phyloP scores from a whole-genome alignment of 2,113 vertebrate genomes.

The Callocephalon fimbriatum region DNA sequence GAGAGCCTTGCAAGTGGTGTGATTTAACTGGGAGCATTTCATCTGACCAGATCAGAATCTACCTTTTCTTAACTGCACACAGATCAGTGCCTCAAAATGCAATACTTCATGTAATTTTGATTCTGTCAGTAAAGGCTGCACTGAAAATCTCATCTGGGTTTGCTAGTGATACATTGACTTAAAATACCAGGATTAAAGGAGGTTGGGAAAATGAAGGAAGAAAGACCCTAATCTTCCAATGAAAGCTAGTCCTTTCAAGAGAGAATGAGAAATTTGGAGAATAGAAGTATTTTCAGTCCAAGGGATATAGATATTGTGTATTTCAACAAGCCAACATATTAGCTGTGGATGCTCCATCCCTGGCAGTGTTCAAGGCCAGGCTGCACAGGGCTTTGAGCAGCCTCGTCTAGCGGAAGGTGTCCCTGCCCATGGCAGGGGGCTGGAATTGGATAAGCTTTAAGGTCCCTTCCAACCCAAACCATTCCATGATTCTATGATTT shows the following conservation, averaged over 20 bases:
- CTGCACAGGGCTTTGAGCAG: not conserved
- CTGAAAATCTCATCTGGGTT: conserved; percentile 32
- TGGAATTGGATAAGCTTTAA: not conserved
- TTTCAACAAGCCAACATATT: not conserved
- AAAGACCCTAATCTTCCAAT: not conserved
- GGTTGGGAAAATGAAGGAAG: not conserved
- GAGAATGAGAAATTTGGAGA: not conserved
- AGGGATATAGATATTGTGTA: not conserved
- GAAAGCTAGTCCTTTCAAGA: not conserved
- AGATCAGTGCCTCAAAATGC: not conserved
- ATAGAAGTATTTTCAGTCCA: not conserved
- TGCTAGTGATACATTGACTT: conserved; percentile 4
- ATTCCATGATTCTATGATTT: not conserved
- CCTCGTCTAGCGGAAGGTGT: not conserved
- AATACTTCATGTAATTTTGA: conserved; percentile 27
- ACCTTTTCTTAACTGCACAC: not conserved
- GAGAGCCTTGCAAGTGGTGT: not conserved
- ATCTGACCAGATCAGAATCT: not conserved
- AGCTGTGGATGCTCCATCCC: not conserved
- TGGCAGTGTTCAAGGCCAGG: not conserved
- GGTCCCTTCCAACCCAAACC: not conserved
- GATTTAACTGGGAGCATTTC: not conserved
- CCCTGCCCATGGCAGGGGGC: not conserved
- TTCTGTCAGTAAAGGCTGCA: conserved; percentile 7
- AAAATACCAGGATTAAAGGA: not conserved